Base-by-base conservation (phyloP, 2,888 invertebrate genomes). In the Byasa hedistus region DNA sequence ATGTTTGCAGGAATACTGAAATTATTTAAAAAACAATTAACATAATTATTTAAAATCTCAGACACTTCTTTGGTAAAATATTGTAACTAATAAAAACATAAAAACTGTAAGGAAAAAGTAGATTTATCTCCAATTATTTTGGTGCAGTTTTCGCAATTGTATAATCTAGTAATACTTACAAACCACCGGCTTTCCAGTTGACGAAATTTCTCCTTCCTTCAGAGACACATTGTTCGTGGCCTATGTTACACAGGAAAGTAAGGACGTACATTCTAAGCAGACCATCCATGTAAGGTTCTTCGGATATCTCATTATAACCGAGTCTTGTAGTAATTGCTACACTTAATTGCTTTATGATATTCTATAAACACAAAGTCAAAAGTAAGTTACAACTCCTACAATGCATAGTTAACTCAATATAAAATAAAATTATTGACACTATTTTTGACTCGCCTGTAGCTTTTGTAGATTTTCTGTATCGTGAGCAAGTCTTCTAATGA, bases 201-300 rank as follows among this genome's bases (percentile, higher is more conserved):
- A 74, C 73, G 78, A 93, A 93, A 70, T 78, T 76, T 1, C 78
- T 68, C 17, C 62, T 73, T 2, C 87, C 92, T n/a, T 84, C 85
- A 17, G 71, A 59, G 8, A 88, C 68, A 69, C 94, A 94, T 19
- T 79, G 75, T 0, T 77, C 54, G 54, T 93, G 85, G 0, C 85
- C 90, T 12, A 88, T 79, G 56, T 88, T 80, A 69, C 94, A 95
- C 0, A 94, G 92, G 92, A 93, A 93, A 19, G 85, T 80, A 75
- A 93, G 87, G 0, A 94, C 82, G 58, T 93, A 84, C 81, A 88
- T 87, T 63, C 94, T 85, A 52, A 93, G 85, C 51, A 93, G 82
- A 68, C 92, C 87, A 1, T 88, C 90, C 76, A 94, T 87, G 74
- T 90, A 93, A 12, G 86, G 76, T 54, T 94, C 93, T 0, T 75